Conservation (phyloP, 2,888 invertebrate genomes). For the Tholera decimalis region DNA sequence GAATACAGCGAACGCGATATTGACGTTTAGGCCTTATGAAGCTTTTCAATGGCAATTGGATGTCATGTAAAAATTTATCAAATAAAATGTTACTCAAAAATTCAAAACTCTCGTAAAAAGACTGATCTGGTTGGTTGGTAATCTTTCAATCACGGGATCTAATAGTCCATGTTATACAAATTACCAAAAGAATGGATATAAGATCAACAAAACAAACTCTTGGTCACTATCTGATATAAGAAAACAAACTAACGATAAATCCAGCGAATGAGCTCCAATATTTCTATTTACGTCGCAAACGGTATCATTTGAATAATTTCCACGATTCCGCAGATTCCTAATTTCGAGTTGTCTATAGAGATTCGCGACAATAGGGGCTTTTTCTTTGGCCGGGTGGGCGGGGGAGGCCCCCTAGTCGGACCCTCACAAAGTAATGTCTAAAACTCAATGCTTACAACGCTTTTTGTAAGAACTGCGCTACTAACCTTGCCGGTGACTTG, state of each 20-base stretch:
- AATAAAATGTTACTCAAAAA: background rate
- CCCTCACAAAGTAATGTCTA: conserved; percentile 58
- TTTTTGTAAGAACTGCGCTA: conserved; percentile 56
- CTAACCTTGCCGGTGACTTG: conserved; percentile 59
- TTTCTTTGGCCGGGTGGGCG: conserved; percentile 62
- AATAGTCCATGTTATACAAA: conserved; percentile 39
- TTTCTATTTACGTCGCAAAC: conserved; percentile 62
- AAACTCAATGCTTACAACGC: conserved; percentile 62
- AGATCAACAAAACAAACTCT: conserved; percentile 46
- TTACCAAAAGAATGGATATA: conserved; percentile 40
- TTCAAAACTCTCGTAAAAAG: background rate
- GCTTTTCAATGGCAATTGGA: background rate
- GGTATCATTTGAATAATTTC: conserved; percentile 67
- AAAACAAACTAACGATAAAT: conserved; percentile 63
- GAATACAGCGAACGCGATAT: conserved; percentile 4
- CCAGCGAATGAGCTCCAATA: conserved; percentile 56
- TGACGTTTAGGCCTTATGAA: background rate
- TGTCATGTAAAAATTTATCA: background rate
- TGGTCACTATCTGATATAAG: conserved; percentile 50
- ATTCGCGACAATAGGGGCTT: conserved; percentile 72
- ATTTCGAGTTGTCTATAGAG: conserved; percentile 71
- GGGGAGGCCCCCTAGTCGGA: conserved; percentile 20
- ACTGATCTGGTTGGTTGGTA: conserved; percentile 12
- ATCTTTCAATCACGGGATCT: conserved; percentile 40
- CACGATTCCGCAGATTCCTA: conserved; percentile 66